Evolutionary conservation across 2,113 vertebrate genomes (phyloP).

Genomic region (Rhinolophus sinicus): DNA sequence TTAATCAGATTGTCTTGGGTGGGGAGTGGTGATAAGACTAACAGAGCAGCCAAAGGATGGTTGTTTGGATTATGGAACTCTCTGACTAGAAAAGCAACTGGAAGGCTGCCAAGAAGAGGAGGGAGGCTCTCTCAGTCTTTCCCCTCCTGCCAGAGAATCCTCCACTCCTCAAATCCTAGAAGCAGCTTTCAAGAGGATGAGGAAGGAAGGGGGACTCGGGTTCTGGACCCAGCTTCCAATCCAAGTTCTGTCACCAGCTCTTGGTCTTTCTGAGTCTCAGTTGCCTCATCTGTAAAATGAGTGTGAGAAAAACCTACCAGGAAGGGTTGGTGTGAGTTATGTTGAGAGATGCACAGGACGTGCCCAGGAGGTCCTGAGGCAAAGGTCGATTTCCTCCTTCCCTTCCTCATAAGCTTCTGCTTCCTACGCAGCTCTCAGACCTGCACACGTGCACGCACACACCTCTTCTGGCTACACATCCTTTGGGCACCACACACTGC

Average conservation of each 20-base stretch:
- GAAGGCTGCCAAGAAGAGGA: background rate
- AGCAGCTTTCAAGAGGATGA: background rate
- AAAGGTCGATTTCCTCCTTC: background rate
- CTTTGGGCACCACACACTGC: background rate
- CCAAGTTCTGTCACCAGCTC: background rate
- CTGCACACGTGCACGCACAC: rapidly evolving
- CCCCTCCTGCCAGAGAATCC: background rate
- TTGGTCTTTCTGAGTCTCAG: background rate
- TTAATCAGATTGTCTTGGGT: constrained; percentile 60
- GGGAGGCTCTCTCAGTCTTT: background rate
- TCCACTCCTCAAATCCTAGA: background rate
- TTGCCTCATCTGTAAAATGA: background rate
- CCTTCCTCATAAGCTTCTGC: background rate
- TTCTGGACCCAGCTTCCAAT: background rate
- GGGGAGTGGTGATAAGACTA: background rate
- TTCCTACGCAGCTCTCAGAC: background rate
- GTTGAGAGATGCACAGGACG: rapidly evolving
- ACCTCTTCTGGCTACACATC: background rate
- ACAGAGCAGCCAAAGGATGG: background rate
- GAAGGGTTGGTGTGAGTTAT: background rate
- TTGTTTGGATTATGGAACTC: background rate
- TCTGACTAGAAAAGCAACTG: background rate
- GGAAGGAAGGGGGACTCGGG: background rate
- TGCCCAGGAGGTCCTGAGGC: background rate
- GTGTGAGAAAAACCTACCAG: background rate